Conservation (phyloP, 2,797 vertebrate species). For the Saxicola maurus region DNA sequence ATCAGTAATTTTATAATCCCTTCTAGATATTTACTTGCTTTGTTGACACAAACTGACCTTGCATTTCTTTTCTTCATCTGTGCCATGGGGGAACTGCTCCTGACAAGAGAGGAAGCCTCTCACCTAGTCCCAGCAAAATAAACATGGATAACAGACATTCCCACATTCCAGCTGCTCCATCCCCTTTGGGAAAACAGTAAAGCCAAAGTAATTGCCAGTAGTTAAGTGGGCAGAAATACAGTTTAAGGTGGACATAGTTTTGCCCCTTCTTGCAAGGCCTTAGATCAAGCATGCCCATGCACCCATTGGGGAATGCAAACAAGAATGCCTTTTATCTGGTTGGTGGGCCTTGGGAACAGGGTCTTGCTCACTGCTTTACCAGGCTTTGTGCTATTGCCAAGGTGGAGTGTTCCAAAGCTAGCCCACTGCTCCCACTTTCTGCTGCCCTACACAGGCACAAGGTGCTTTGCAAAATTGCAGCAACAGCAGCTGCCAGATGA, state of each 20-base stretch:
- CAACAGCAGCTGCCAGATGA: neutral
- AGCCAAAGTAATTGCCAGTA: neutral
- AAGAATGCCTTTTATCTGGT: neutral
- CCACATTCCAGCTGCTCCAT: neutral
- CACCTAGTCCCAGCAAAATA: neutral
- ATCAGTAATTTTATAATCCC: neutral
- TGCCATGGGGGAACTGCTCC: rapidly evolving
- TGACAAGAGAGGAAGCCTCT: neutral
- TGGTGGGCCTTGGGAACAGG: neutral
- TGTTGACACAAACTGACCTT: neutral
- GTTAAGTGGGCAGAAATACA: neutral
- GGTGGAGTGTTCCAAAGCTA: neutral
- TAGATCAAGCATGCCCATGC: neutral
- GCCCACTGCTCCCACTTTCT: neutral
- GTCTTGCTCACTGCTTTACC: neutral
- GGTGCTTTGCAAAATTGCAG: neutral
- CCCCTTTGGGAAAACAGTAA: neutral
- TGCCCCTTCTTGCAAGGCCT: neutral
- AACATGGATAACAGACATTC: neutral
- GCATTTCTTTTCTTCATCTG: neutral
- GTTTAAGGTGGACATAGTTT: neutral
- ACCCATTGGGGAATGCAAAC: neutral
- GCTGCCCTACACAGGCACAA: neutral
- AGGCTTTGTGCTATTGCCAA: neutral
- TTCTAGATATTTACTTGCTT: neutral